Percentiles rank a stretch among this genome's conserved stretches.
These are phyloP conservation scores for Diadema setosum DNA, from an alignment of 35 echinoderm and acorn worm genomes.

Conservation along the genomic window DNA sequence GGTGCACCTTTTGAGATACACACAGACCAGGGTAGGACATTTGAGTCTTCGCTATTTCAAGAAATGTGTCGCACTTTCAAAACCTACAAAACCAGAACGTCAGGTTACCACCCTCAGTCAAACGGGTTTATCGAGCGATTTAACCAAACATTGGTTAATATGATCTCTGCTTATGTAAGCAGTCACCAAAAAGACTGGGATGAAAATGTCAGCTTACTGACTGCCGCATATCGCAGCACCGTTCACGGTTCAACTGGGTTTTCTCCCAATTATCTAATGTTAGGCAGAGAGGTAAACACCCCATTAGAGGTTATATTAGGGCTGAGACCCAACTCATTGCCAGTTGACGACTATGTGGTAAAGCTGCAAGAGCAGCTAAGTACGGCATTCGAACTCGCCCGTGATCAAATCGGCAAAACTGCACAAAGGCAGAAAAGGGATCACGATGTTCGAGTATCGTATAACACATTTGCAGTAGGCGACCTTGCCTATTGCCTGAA, in stretches of 20 bases:
- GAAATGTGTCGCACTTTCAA: slow-evolving; percentile 11
- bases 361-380: no score
- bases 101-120: slow-evolving; percentile 23
- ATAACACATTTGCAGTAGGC: no score
- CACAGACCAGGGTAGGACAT: slow-evolving; percentile 43
- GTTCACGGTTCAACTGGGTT: slow-evolving; percentile 24
- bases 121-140: slow-evolving; percentile 53
- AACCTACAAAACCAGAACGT: slow-evolving; percentile 41
- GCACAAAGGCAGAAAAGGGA: no score
- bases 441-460: no score
- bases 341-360: no score
- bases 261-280: slow-evolving; percentile 38
- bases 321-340: no score
- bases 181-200: slow-evolving; percentile 40
- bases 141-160: slow-evolving; percentile 6
- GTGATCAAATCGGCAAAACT: no score
- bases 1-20: slow-evolving; percentile 14
- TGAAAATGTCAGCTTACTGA: background rate
- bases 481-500: no score
- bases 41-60: slow-evolving; percentile 37
- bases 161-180: background rate
- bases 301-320: no score
- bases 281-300: slow-evolving; percentile 15
- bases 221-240: background rate
- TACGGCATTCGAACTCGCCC: no score